Evolutionary conservation across 2,888 invertebrate genomes (phyloP), one percentile per base, ranked within the genome.

Genomic region (Tholera decimalis): DNA sequence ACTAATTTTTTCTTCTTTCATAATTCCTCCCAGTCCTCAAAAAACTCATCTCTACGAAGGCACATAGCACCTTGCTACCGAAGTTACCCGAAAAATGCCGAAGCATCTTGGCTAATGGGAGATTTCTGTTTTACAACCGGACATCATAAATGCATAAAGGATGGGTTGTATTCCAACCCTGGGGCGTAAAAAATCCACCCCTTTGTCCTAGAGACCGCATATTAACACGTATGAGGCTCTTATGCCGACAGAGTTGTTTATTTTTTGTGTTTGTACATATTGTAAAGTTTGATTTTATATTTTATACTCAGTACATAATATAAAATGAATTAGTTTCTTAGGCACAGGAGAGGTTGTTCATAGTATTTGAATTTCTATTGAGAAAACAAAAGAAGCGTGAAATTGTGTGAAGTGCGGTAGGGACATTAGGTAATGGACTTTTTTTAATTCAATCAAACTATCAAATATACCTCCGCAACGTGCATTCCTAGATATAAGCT

Each of bases 121-220:
- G 83, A 82, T 79, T 80, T 79, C 83, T 87, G 88, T 89, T 89
- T 85, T 87, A 85, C 76, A 79, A 73, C 82, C 85, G 80, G 79
- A 82, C 86, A 86, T 89, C 88, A 91, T 91, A 92, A 92, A 92
- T 68, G 85, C 70, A 90, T 88, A 89, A 90, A 91, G 80, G 79
- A 80, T 82, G 84, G 81, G 66, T 72, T 80, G 78, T 69, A 56
- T 84, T 73, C 83, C 71, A 53, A 77, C 73, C 82, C 82, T 70
- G 44, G 35, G 47, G 59, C 44, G 71, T 66, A 82, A 84, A 89
- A 92, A 88, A 80, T 20, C 71, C 67, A 79, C 83, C 90, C 88
- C 87, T 91, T 91, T 89, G 89, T 88, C 89, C 85, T 83, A 78
- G 67, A 74, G 79, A 62, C 88, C 88, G 86, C 87, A 82, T 85